Base-by-base conservation (phyloP, 1,140 invertebrate species). In the Heliconius melpomene region DNA sequence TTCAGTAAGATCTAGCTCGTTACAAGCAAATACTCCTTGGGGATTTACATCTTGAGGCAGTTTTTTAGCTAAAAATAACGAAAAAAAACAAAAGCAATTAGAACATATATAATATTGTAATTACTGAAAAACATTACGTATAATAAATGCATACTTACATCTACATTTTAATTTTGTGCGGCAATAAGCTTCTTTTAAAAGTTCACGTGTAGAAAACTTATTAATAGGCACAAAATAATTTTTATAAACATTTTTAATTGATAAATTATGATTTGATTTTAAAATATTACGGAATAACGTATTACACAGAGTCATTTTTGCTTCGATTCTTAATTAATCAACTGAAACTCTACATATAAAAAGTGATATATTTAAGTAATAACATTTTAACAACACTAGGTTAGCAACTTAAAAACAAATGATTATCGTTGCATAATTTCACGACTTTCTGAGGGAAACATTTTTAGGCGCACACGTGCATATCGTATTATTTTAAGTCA, bases 21-120 rank as follows among this genome's bases (percentile, higher is more conserved):
- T 99, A 94, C 98, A 99, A n/a, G 98, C 98, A 95, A 99, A 99
- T 1, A 99, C 98, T 26, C 97, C 98, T 85, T 96, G 95, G 1
- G 96, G 95, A 88, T 98, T 97, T 0, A 98, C 98, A 95, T 98
- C 97, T 86, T 96, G 96, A 26, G 98, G 98, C 16, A 98, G 93
- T 88, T 98, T 98, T 90, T 98, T 98, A 2, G 97, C 97, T 98
- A 90, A 84, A 95, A 94, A 79, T 66, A 66, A 26, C 0, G 0
- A 7, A 66, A 29, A 60, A 60, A 60, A 60, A 9, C n/a, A 60
- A n/a, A 60, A 23, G n/a, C 50, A 52, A 20, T 52, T 52, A 20
- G 6, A 52, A 52, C 7, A 60, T 3, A 60, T 60, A 60, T 60
- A 66, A 66, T 29, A 66, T 1, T 29, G 1, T 23, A 23, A 23